Percentiles rank a stretch among this genome's conserved stretches.
Evolutionary conservation across 2,888 invertebrate species (phyloP).

Genomic region (Cylloceria caligata): DNA sequence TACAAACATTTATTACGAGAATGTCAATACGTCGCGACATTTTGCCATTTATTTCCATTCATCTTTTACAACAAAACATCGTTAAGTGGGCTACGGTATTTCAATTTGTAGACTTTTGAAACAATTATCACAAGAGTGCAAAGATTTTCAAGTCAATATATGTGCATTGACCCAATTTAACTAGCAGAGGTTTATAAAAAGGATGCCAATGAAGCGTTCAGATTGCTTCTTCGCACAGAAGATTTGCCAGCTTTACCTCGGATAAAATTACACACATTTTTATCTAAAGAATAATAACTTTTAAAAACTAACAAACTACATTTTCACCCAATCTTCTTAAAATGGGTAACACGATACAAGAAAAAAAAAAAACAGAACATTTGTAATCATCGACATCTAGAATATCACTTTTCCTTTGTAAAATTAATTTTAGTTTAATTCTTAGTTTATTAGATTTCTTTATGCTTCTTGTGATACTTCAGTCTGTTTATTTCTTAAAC

Average conservation of each 20-base stretch:
- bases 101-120: background rate
- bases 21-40: no score
- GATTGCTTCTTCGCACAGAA: background rate
- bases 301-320: background rate
- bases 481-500: no score
- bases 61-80: background rate
- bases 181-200: slow-evolving; percentile 8
- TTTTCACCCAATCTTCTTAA: background rate
- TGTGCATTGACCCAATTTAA: background rate
- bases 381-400: no score
- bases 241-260: background rate
- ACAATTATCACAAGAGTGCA: background rate
- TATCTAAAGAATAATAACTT: slow-evolving; percentile 8
- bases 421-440: no score
- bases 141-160: background rate
- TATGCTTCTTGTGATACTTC: no score
- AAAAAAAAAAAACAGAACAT: background rate
- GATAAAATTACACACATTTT: slow-evolving; percentile 8
- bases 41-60: no score
- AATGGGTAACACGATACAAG: background rate
- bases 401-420: no score
- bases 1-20: no score
- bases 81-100: background rate
- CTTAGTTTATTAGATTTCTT: no score
- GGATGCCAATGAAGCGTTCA: slow-evolving; percentile 6